Percentiles rank a stretch among this genome's conserved stretches.
These are phyloP conservation scores for Melipona bicolor DNA, from an alignment of 2,888 invertebrate genomes.

Conservation along the genomic window DNA sequence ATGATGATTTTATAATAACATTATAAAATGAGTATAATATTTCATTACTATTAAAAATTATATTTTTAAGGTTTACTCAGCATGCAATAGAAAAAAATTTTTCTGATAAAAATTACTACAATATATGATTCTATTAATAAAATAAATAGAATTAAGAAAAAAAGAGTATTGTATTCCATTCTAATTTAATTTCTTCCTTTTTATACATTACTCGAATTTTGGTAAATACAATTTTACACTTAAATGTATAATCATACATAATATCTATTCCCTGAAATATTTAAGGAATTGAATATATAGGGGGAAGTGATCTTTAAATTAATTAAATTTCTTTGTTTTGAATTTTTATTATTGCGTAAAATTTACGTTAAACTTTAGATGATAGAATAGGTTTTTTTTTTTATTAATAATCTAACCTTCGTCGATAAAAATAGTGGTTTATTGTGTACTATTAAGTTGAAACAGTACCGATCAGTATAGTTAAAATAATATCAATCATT, in stretches of 20 bases:
- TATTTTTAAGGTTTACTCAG: constrained; percentile 4
- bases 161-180: background rate
- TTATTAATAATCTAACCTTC: constrained; percentile 29
- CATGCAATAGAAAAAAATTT: background rate
- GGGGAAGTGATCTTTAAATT: background rate
- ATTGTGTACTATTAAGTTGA: constrained; percentile 29
- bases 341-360: constrained; percentile 3
- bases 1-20: background rate
- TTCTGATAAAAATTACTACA: background rate
- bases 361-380: constrained; percentile 8
- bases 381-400: constrained; percentile 23
- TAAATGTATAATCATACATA: background rate
- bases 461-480: constrained; percentile 43
- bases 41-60: background rate
- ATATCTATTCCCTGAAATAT: constrained; percentile 10
- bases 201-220: background rate
- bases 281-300: background rate
- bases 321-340: background rate
- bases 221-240: background rate
- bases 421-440: constrained; percentile 59
- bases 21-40: background rate
- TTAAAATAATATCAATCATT: constrained; percentile 57
- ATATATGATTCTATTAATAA: background rate
- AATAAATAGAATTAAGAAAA: no score
- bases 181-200: background rate